Evolutionary conservation across 1,140 invertebrate genomes (phyloP), one percentile per base, ranked within the genome.

Genomic region (Drosophila miranda): DNA sequence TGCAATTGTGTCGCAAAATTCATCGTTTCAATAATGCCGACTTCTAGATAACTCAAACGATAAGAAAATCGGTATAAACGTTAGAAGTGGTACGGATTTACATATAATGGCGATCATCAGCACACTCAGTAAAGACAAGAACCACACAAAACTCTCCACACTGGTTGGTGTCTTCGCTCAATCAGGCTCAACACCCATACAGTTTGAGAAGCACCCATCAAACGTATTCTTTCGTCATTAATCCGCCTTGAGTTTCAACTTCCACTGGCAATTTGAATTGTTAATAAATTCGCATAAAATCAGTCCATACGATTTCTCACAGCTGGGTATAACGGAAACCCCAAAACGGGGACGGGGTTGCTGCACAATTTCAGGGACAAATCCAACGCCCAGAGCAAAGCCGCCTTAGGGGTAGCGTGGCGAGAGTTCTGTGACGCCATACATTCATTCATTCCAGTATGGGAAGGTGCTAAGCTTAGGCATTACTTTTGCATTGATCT

Each of bases 281-380:
- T 73, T 83, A 83, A 83, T 86, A 80, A 53, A 54, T 56, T 67
- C 61, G 71, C 66, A 83, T 83, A 63, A 66, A 75, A 75, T 78
- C 57, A 70, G 78, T 70, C 76, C 64, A 64, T 56, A 66, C 68
- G 38, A 49, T 30, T 51, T 54, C 28, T 67, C 54, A 68, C 45
- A 63, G 38, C 46, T 38, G 44, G 41, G 43, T 26, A 64, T 75
- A 78, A 83, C 75, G 80, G 71, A 83, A 75, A 62, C 28, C 57
- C 34, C 50, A 41, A 74, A 64, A 46, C 62, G 76, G 75, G 80
- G 59, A 50, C 72, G 76, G 80, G 80, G 80, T 83, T 63, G 71
- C 61, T 83, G 80, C 80, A 83, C 80, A 83, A 84, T 58, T 84
- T 83, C 80, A 83, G 76, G 80, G 80, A 84, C 79, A 82, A 67